A percentile compares a stretch with the other conserved stretches of the same genome.
Evolutionary conservation across 2,797 vertebrate species (phyloP).

Genomic region (Takifugu ocellatus): DNA sequence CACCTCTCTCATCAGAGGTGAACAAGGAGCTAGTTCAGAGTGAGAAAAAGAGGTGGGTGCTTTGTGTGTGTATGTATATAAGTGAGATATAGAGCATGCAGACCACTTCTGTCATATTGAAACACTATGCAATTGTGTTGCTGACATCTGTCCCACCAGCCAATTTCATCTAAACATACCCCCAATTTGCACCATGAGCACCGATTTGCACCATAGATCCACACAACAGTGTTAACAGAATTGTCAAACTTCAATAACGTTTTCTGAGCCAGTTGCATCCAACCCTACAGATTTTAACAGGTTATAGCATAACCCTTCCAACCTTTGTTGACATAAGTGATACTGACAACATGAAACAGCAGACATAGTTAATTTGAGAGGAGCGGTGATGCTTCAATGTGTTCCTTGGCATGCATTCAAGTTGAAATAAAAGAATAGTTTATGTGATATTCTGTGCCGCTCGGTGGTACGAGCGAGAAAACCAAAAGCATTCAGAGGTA

Average conservation of each 20-base stretch:
- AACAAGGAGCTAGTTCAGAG: slow-evolving; percentile 61
- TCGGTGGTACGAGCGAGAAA: slow-evolving; percentile 31
- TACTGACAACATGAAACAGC: slow-evolving; percentile 7
- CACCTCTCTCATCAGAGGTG: slow-evolving; percentile 48
- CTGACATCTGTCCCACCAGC: slow-evolving; percentile 8
- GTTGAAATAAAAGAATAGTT: slow-evolving; percentile 30
- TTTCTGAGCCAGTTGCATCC: background rate
- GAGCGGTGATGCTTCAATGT: background rate
- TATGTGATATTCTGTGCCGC: slow-evolving; percentile 19
- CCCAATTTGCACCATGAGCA: too few species aligned
- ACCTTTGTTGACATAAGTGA: too few species aligned
- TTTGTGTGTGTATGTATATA: slow-evolving; percentile 1
- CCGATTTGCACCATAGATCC: too few species aligned
- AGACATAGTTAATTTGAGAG: slow-evolving; percentile 12
- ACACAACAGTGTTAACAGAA: too few species aligned
- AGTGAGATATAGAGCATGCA: slow-evolving; percentile 3
- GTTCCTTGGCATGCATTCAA: slow-evolving; percentile 17
- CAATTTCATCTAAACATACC: background rate
- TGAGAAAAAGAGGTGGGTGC: slow-evolving; percentile 37
- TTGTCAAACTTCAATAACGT: background rate
- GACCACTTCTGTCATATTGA: slow-evolving; percentile 9
- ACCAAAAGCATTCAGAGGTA: slow-evolving; percentile 47
- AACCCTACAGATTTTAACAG: too few species aligned
- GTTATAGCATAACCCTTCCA: too few species aligned
- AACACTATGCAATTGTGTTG: background rate